Evolutionary conservation across 2,888 invertebrate genomes (phyloP).

Genomic region (Amblyteles armatorius): DNA sequence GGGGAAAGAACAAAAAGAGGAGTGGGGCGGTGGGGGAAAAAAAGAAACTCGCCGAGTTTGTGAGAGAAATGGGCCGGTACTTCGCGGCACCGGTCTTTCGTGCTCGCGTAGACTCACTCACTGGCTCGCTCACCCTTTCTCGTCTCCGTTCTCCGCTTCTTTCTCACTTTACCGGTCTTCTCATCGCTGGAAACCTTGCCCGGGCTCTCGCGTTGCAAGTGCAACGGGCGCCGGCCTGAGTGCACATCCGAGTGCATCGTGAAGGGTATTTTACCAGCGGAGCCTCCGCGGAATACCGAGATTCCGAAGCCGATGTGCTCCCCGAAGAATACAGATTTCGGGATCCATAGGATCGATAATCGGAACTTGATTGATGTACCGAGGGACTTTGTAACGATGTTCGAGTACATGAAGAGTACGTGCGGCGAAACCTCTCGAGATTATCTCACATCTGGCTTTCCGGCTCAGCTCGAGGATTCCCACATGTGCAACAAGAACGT

Average conservation of each 20-base stretch:
- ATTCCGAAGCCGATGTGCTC: slow-evolving; percentile 13
- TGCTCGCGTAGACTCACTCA: slow-evolving; percentile 32
- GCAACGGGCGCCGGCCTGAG: slow-evolving; percentile 56
- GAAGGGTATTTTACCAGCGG: slow-evolving; percentile 60
- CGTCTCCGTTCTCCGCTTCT: slow-evolving; percentile 38
- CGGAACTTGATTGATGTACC: background rate
- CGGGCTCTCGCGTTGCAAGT: slow-evolving; percentile 53
- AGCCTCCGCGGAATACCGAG: slow-evolving; percentile 32
- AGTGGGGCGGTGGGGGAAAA: slow-evolving; percentile 2
- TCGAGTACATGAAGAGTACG: background rate
- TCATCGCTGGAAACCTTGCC: slow-evolving; percentile 41
- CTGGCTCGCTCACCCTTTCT: slow-evolving; percentile 12
- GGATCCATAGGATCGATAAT: slow-evolving; percentile 11
- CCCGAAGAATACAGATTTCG: slow-evolving; percentile 38
- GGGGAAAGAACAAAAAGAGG: slow-evolving; percentile 1
- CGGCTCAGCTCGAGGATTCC: background rate
- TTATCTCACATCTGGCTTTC: background rate
- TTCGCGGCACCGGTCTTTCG: slow-evolving; percentile 38
- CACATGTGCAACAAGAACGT: background rate
- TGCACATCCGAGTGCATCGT: slow-evolving; percentile 63
- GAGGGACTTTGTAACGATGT: background rate
- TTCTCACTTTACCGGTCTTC: slow-evolving; percentile 18
- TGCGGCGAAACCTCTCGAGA: background rate
- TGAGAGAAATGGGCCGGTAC: slow-evolving; percentile 59
- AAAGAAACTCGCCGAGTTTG: slow-evolving; percentile 55